phyloP scores from a whole-genome alignment of 2,888 invertebrate species.

The Girardia tigrina region DNA sequence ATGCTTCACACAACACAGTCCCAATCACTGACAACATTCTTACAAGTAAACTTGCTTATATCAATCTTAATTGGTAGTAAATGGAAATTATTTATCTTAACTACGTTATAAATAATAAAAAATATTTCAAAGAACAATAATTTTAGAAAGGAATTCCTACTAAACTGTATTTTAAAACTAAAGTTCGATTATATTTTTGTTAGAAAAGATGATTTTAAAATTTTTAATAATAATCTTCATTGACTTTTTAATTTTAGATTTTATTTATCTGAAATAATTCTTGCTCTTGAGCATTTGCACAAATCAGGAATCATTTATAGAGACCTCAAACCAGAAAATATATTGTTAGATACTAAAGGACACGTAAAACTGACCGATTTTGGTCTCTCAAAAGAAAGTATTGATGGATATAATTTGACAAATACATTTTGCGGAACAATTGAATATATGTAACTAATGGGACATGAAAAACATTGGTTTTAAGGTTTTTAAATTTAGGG shows the following conservation, averaged over 20 bases:
- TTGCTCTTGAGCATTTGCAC: constrained; percentile 94
- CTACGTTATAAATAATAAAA: too few relatives aligned
- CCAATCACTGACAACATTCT: too few relatives aligned
- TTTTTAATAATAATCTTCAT: too few relatives aligned
- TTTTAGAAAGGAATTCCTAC: too few relatives aligned
- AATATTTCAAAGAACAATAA: too few relatives aligned
- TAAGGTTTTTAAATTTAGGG: constrained; percentile 58
- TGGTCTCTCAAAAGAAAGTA: constrained; percentile 93
- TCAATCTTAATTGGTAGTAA: too few relatives aligned
- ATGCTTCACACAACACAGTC: too few relatives aligned
- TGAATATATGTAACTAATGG: constrained; percentile 68
- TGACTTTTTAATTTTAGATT: constrained; percentile 58
- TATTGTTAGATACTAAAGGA: constrained; percentile 73
- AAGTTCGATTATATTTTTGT: too few relatives aligned
- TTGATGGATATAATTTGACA: constrained; percentile 61
- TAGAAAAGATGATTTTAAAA: too few relatives aligned
- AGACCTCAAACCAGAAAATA: constrained; percentile 96
- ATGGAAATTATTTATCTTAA: too few relatives aligned
- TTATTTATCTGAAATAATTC: constrained; percentile 87
- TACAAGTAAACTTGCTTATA: too few relatives aligned
- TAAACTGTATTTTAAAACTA: too few relatives aligned
- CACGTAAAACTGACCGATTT: constrained; percentile 98
- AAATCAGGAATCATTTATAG: constrained; percentile 73
- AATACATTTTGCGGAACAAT: constrained; percentile 98
- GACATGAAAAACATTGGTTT: background rate